Evolutionary conservation across 2,888 invertebrate genomes (phyloP), one percentile per base, ranked within the genome.

Genomic region (Eristalis arbustorum): DNA sequence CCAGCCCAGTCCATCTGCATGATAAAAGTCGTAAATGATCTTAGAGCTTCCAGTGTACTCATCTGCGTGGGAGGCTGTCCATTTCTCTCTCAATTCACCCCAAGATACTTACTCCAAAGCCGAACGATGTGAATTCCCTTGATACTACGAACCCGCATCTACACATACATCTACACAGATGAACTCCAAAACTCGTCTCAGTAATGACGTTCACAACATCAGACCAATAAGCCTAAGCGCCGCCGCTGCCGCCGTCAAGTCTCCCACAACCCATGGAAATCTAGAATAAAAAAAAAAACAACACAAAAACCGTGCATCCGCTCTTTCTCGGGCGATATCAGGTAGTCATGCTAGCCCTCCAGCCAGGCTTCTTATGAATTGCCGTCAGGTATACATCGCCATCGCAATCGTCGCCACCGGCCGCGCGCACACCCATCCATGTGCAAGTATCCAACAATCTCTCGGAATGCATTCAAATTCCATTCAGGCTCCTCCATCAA

Each of bases 391-490:
- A 49, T 49, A 49, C 49, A 49, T 49, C 49, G 49, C 49, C 49
- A 49, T 49, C 49, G 49, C 18, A 18, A 49, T 49, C 49, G 49
- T 18, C 49, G 49, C 49, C 49, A 49, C 49, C 49, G 49, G 49
- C 49, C 49, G 49, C n/a, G 49, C n/a, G 49, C 25, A 73, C 56
- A 61, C 49, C 34, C 57, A 11, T 56, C 8, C n/a, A 49, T 28
- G 34, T 23, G 22, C 42, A 5, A 56, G 25, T 40, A 56, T 23
- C 28, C 61, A 76, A 40, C 40, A 62, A 57, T 77, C n/a, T 67
- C 34, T 59, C 49, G 80, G 75, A 84, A 84, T 75, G 75, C 75
- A 76, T 72, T 68, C 42, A 85, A 81, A 81, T 81, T 77, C 81
- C 85, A 81, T 85, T 77, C 76, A 83, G 62, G 62, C 63, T 77